These are phyloP conservation scores for Polyommatus iphigenia DNA, from an alignment of 2,888 invertebrate genomes.

Conservation along the genomic window DNA sequence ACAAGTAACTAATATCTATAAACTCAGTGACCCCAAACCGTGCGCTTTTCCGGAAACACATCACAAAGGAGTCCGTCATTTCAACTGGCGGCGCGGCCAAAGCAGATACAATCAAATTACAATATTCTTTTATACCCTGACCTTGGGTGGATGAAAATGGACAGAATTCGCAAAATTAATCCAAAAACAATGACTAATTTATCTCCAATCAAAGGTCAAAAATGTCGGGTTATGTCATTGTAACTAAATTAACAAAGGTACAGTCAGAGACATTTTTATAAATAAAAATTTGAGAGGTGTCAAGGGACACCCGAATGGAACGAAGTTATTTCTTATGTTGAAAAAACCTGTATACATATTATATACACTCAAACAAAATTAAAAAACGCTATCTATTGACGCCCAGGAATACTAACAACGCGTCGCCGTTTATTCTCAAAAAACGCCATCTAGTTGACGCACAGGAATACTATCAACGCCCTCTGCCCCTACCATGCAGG, in stretches of 20 bases:
- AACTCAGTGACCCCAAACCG: constrained; percentile 61
- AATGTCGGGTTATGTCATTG: constrained; percentile 6
- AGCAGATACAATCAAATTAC: constrained; percentile 37
- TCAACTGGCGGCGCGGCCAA: constrained; percentile 52
- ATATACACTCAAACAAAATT: too few species aligned
- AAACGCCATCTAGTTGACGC: too few species aligned
- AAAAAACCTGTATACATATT: too few species aligned
- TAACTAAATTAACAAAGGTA: neutral
- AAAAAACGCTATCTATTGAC: too few species aligned
- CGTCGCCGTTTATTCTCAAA: too few species aligned
- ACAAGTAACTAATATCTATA: constrained; percentile 32
- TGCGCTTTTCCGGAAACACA: constrained; percentile 69
- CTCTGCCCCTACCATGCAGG: too few species aligned
- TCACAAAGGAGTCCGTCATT: constrained; percentile 57
- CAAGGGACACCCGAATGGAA: too few species aligned
- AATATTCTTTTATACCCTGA: constrained; percentile 62
- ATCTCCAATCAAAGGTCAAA: constrained; percentile 8
- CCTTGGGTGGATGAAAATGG: constrained; percentile 60
- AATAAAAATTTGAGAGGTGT: too few species aligned
- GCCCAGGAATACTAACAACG: too few species aligned
- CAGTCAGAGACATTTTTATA: neutral
- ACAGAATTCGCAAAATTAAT: constrained; percentile 12
- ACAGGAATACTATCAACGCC: too few species aligned
- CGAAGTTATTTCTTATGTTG: too few species aligned
- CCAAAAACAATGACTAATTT: constrained; percentile 13